Conservation (phyloP, 2,888 invertebrate genomes). For the Apamea sordens region DNA sequence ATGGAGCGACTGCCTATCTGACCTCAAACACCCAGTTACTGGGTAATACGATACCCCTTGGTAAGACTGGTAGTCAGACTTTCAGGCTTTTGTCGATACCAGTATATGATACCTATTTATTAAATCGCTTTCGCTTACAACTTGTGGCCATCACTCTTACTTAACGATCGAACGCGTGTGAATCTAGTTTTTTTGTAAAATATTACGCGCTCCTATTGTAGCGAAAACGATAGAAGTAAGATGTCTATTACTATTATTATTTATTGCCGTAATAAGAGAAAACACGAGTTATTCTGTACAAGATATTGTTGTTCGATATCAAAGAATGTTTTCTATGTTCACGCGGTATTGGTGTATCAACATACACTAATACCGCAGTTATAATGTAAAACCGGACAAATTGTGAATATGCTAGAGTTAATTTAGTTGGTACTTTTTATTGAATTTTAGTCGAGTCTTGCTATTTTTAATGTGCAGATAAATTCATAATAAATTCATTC, state of each 20-base stretch:
- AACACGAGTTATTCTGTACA: constrained; percentile 13
- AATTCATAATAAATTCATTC: too few relatives aligned
- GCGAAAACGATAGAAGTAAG: constrained; percentile 47
- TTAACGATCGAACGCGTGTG: constrained; percentile 63
- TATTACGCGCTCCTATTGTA: constrained; percentile 63
- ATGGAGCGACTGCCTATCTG: too few relatives aligned
- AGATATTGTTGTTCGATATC: constrained; percentile 9
- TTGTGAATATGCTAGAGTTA: not conserved
- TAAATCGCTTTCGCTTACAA: constrained; percentile 18
- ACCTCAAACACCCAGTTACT: too few relatives aligned
- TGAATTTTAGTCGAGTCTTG: not conserved
- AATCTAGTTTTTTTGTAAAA: constrained; percentile 58
- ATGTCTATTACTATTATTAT: constrained; percentile 40
- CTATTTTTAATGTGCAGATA: not conserved
- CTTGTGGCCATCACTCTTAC: constrained; percentile 36
- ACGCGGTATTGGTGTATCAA: not conserved
- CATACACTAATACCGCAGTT: too few relatives aligned
- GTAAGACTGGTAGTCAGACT: too few relatives aligned
- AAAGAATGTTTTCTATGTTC: constrained; percentile 2
- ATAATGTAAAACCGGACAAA: not conserved
- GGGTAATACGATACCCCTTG: too few relatives aligned
- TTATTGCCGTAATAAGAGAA: constrained; percentile 41
- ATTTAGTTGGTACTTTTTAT: not conserved
- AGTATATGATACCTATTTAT: not conserved
- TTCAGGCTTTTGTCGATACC: not conserved